Evolutionary conservation across 2,113 vertebrate genomes (phyloP), one percentile per base, ranked within the genome.

Genomic region (Cynopterus brachyotis): DNA sequence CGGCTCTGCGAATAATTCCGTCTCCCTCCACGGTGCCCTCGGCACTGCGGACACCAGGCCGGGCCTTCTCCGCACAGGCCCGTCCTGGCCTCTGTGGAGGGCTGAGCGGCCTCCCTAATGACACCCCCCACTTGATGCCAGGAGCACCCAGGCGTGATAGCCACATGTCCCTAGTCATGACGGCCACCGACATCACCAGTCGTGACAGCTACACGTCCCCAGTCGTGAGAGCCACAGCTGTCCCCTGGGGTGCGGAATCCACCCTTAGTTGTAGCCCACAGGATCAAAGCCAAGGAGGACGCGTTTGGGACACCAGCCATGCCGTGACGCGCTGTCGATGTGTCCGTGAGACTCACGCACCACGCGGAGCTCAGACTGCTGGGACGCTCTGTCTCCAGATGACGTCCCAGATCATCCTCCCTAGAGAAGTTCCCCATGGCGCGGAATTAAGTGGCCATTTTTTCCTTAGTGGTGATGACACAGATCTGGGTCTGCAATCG

Each of bases 401-500:
- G 8, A 42, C 13, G 15, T 37, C 55, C 59, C 8, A 13, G 60
- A 32, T 28, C n/a, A 0, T 9, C 22, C 3, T 30, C n/a, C 45
- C 53, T 32, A 13, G 69, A 40, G 78, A 55, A 20, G 7, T 20
- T 30, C 73, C 20, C 0, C 1, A 37, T 11, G 26, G 76, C 22
- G 3, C 1, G 0, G 3, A 94, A 96, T 98, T 96, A 97, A 93
- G 57, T 2, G 0, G 57, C 50, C 32, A 0, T 5, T 28, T 28
- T 84, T 85, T n/a, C 69, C 94, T 88, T 83, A 16, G 19, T 0
- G 53, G 76, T 0, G 1, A 7, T 87, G 96, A 89, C 97, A 89
- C 91, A 91, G 66, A 91, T 96, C 79, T 37, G 37, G n/a, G 64
- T 80, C 85, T 88, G 62, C 89, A 35, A 86, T 84, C 12, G 85